A percentile compares a stretch with the other conserved stretches of the same genome.
phyloP scores from a whole-genome alignment of 1,140 invertebrate genomes.

The Augochlora pura region DNA sequence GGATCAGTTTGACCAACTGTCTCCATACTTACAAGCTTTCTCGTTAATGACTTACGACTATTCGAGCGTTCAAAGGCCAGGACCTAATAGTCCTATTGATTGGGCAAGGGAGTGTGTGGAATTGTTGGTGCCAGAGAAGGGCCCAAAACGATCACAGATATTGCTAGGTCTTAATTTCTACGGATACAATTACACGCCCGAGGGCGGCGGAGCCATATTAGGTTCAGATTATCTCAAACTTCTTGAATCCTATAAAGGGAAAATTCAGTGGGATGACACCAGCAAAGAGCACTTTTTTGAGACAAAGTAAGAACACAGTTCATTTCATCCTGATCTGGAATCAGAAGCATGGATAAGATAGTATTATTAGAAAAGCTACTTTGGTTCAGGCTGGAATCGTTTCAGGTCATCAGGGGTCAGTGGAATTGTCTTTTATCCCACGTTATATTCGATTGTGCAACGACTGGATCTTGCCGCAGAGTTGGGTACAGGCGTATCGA shows the following conservation, averaged over 20 bases:
- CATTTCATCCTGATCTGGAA: background rate
- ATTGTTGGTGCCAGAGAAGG: conserved; percentile 84
- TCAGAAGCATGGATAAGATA: background rate
- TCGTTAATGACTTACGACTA: conserved; percentile 98
- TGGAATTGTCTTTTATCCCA: conserved; percentile 93
- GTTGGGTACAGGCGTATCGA: conserved; percentile 91
- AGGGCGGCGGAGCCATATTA: conserved; percentile 89
- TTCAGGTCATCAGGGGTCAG: conserved; percentile 84
- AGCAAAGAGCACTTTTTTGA: conserved; percentile 93
- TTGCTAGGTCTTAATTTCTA: conserved; percentile 96
- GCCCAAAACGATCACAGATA: conserved; percentile 87
- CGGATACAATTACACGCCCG: conserved; percentile 91
- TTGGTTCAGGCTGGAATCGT: conserved; percentile 58
- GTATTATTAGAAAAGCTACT: conserved; percentile 7
- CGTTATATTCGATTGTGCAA: conserved; percentile 90
- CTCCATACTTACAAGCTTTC: conserved; percentile 89
- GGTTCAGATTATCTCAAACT: conserved; percentile 88
- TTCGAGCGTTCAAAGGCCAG: conserved; percentile 90
- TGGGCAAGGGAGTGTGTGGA: conserved; percentile 92
- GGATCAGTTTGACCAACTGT: conserved; percentile 89
- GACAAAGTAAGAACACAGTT: conserved; percentile 85
- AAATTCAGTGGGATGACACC: conserved; percentile 88
- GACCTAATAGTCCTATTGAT: conserved; percentile 92
- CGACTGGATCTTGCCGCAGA: conserved; percentile 90
- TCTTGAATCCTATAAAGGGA: conserved; percentile 85